Base-by-base conservation (phyloP, 2,888 invertebrate species). In the Oxystoma pomonae region DNA sequence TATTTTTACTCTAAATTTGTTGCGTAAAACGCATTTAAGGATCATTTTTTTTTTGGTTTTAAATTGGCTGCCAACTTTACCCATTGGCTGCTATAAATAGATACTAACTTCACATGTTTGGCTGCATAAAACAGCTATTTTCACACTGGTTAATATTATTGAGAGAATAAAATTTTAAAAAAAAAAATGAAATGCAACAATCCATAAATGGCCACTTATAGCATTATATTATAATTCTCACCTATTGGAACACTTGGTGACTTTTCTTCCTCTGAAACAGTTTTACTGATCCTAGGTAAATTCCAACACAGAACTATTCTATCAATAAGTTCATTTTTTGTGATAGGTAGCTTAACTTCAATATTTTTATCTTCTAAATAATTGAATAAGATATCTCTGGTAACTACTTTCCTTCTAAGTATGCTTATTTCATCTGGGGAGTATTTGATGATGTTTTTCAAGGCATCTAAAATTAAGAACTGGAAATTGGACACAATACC, bases 381-480 rank as follows among this genome's bases (percentile, higher is more conserved):
- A 59, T 79, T 77, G 63, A 85, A 84, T 1, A 87, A 71, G 18
- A 85, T 70, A 50, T 85, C 83, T 70, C 81, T 83, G 0, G 84
- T 85, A 1, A 87, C 75, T 18, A 76, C 74, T 65, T 83, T 83
- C 65, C 86, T 79, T 61, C 79, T 81, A 2, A 87, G 73, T 16
- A 87, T 74, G 20, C 82, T 79, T 51, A 79, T 70, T 5, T 77
- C 75, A 64, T 82, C 81, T 1, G 80, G 76, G 1, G 84, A 81
- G 70, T 86, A 84, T 20, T 80, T 79, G 1, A 83, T 73, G 49
- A 87, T 81, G 1, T 80, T 80, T 59, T 81, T 75, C 3, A 85
- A 75, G 0, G 86, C 86, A 56, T 84, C 87, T 87, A 70, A 20
- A 80, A 78, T n/a, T n/a, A n/a, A n/a, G n/a, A n/a, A n/a, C 65